Conservation (phyloP, 2,888 invertebrate genomes). For the Marasmarcha lunaedactyla region DNA sequence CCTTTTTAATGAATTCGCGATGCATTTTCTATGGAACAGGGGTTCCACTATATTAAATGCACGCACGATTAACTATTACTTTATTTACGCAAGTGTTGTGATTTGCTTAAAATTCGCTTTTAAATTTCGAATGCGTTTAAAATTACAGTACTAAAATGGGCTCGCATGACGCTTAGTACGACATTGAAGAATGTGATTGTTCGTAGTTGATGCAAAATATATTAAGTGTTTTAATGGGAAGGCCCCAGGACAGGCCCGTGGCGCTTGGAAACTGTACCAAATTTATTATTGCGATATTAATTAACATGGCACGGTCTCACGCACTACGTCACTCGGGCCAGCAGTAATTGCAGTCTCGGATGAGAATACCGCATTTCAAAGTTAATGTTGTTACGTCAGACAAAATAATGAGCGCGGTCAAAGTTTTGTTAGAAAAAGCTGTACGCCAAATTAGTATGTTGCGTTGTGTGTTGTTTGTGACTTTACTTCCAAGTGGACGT, state of each 20-base stretch:
- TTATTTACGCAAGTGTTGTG: too few species aligned
- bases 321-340: constrained; percentile 44
- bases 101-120: too few species aligned
- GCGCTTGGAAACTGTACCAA: constrained; percentile 44
- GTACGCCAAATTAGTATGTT: too few species aligned
- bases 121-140: too few species aligned
- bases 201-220: constrained; percentile 24
- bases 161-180: background rate
- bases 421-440: constrained; percentile 17
- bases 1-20: too few species aligned
- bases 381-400: constrained; percentile 53
- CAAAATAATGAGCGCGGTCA: constrained; percentile 45
- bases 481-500: too few species aligned
- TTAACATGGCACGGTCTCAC: constrained; percentile 39
- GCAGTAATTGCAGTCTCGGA: constrained; percentile 59
- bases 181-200: background rate
- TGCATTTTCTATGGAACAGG: too few species aligned
- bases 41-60: too few species aligned
- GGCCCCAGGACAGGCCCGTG: constrained; percentile 28
- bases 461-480: too few species aligned
- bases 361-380: constrained; percentile 59
- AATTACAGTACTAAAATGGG: too few species aligned
- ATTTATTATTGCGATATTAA: constrained; percentile 66
- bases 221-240: constrained; percentile 40
- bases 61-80: too few species aligned